Evolutionary conservation across 2,888 invertebrate genomes (phyloP).

Genomic region (Chironomus riparius): DNA sequence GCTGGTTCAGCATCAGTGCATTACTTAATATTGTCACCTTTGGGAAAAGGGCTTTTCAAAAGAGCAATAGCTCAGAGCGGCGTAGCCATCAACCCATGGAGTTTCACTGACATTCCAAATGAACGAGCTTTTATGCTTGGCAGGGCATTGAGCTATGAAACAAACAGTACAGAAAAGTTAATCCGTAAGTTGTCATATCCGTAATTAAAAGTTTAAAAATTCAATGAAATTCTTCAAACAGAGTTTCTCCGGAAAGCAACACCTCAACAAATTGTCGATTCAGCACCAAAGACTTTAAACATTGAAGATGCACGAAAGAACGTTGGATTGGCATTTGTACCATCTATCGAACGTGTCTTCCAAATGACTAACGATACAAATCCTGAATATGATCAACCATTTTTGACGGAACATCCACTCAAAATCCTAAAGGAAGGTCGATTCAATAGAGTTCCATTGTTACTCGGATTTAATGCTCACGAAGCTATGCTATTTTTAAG

Average conservation of each 20-base stretch:
- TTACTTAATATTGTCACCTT: conserved; percentile 48
- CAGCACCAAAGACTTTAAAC: conserved; percentile 46
- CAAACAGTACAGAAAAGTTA: conserved; percentile 49
- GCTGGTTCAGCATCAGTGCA: conserved; percentile 49
- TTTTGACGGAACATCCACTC: conserved; percentile 48
- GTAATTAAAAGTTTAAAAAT: neutral
- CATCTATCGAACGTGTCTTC: conserved; percentile 45
- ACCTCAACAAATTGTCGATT: conserved; percentile 50
- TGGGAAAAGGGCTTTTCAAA: conserved; percentile 52
- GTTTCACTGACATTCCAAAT: conserved; percentile 46
- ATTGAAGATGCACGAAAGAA: conserved; percentile 49
- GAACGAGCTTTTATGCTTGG: conserved; percentile 49
- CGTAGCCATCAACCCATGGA: conserved; percentile 53
- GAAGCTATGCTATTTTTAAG: conserved; percentile 56
- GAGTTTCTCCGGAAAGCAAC: conserved; percentile 51
- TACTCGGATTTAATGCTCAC: conserved; percentile 55
- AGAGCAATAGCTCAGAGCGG: conserved; percentile 55
- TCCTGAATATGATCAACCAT: conserved; percentile 41
- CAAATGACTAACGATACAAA: conserved; percentile 34
- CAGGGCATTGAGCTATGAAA: conserved; percentile 49
- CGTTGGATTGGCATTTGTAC: conserved; percentile 52
- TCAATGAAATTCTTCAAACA: conserved; percentile 29
- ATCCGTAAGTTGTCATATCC: conserved; percentile 31
- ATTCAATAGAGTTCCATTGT: conserved; percentile 51
- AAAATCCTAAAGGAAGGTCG: conserved; percentile 40